Base-by-base conservation (phyloP, 2,113 vertebrate species). In the Peromyscus maniculatus region DNA sequence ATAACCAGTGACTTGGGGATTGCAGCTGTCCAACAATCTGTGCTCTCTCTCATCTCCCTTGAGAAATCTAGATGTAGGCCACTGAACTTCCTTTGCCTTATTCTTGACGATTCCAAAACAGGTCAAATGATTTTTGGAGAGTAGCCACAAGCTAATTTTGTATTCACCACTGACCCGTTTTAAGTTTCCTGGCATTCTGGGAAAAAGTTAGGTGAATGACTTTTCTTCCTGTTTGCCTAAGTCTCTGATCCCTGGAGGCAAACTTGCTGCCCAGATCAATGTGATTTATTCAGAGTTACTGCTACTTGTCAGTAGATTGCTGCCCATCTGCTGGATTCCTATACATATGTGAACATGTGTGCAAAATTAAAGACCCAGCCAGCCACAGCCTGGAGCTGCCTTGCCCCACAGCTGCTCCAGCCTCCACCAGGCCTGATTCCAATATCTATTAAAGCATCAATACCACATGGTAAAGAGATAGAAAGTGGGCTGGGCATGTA, bases 81-180 rank as follows among this genome's bases (percentile, higher is more conserved):
- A 98, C 97, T 97, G 98, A 98, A 97, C 97, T 98, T 98, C 98
- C 96, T 98, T 98, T 98, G 97, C 95, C 92, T 95, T 89, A 86
- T 98, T 98, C 98, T 98, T 98, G 93, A 98, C 97, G 98, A 98
- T 97, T 98, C 94, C 92, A 98, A 98, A 99, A 98, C 98, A 99
- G 98, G 98, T 98, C 98, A 99, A 97, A 98, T 98, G 96, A 97
- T 96, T 98, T 86, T 97, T 99, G 98, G 98, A 98, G 96, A 94
- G 97, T 98, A 97, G 98, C 98, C 98, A 98, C 84, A 97, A 98
- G 95, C 95, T 98, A 97, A 98, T 98, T 98, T 98, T 96, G 98
- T 98, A 99, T 98, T 99, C 98, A 98, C 98, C 24, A 1, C 97
- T 98, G 98, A 98, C 98, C 99, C 98, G 96, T 97, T 98, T 99